These are phyloP conservation scores for Sphaeramia orbicularis DNA, from an alignment of 2,797 vertebrate genomes.

Conservation along the genomic window DNA sequence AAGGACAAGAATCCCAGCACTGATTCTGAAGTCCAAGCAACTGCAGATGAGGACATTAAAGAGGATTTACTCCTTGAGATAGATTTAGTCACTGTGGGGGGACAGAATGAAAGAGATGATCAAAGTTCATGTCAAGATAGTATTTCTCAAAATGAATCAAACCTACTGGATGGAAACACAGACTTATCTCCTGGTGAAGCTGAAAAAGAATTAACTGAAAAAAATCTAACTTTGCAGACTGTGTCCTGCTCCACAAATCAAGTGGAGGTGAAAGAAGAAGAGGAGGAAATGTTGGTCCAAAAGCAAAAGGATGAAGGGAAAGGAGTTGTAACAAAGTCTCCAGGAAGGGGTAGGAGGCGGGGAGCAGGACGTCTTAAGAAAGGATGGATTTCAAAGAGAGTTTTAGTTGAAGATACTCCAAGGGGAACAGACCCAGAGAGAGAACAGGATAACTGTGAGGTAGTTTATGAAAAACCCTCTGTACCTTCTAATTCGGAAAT, in stretches of 20 bases:
- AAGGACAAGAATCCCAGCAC: constrained; percentile 32
- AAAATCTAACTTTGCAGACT: constrained; percentile 50
- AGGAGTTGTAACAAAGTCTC: constrained; percentile 11
- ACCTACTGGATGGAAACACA: constrained; percentile 1
- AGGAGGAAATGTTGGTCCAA: constrained; percentile 77
- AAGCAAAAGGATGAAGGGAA: constrained; percentile 54
- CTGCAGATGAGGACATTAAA: constrained; percentile 77
- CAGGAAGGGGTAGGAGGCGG: constrained; percentile 38
- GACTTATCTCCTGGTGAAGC: constrained; percentile 14
- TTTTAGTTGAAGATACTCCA: constrained; percentile 18
- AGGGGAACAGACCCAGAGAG: constrained; percentile 47
- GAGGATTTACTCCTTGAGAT: constrained; percentile 82
- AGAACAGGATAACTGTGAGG: constrained; percentile 73
- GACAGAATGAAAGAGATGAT: constrained; percentile 70
- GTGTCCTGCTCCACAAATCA: constrained; percentile 70
- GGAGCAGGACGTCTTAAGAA: constrained; percentile 43
- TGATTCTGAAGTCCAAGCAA: constrained; percentile 46
- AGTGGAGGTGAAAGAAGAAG: constrained; percentile 81
- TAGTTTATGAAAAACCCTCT: constrained; percentile 75
- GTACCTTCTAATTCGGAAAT: constrained; percentile 58
- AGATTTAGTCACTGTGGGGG: constrained; percentile 83
- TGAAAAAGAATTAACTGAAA: constrained; percentile 41
- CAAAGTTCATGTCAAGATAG: constrained; percentile 22
- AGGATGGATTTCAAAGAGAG: constrained; percentile 41
- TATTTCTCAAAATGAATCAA: constrained; percentile 38